A percentile compares a stretch with the other conserved stretches of the same genome.
These are phyloP conservation scores for Rhinichthys klamathensis DNA, from an alignment of 2,113 vertebrate species.

Conservation along the genomic window DNA sequence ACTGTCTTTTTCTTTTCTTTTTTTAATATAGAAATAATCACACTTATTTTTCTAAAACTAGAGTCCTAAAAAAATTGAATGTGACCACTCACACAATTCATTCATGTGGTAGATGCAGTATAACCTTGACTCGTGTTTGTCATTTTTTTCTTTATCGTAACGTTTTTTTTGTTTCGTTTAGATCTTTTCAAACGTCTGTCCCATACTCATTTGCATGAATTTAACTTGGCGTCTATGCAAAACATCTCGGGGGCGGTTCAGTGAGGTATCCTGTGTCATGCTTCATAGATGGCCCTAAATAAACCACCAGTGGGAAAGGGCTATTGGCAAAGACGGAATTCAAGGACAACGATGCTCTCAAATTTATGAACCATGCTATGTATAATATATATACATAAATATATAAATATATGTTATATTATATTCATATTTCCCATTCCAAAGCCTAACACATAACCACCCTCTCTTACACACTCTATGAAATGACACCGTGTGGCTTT, in stretches of 20 bases:
- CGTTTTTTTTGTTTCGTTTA: not conserved
- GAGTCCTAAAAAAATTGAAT: slow-evolving; percentile 58
- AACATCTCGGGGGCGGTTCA: slow-evolving; percentile 62
- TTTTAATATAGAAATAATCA: slow-evolving; percentile 64
- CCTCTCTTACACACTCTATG: slow-evolving; percentile 44
- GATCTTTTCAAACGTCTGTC: slow-evolving; percentile 38
- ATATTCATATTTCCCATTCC: slow-evolving; percentile 58
- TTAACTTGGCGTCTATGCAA: slow-evolving; percentile 79
- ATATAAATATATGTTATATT: slow-evolving; percentile 48
- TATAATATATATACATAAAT: slow-evolving; percentile 46
- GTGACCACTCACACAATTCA: slow-evolving; percentile 58
- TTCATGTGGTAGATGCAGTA: slow-evolving; percentile 40
- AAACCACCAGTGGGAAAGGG: slow-evolving; percentile 59
- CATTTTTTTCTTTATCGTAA: not conserved
- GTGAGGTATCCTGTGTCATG: slow-evolving; percentile 43
- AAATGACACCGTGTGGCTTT: slow-evolving; percentile 50
- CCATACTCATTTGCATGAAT: slow-evolving; percentile 73
- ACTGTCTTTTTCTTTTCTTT: slow-evolving; percentile 51
- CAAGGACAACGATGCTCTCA: slow-evolving; percentile 29
- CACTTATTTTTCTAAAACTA: slow-evolving; percentile 77
- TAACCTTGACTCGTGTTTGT: slow-evolving; percentile 42
- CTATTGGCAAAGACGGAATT: slow-evolving; percentile 43
- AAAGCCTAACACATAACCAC: slow-evolving; percentile 48
- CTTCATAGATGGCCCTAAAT: slow-evolving; percentile 44
- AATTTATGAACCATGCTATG: slow-evolving; percentile 52